These are phyloP conservation scores for Strix aluco DNA, from an alignment of 2,113 vertebrate species.

Conservation along the genomic window DNA sequence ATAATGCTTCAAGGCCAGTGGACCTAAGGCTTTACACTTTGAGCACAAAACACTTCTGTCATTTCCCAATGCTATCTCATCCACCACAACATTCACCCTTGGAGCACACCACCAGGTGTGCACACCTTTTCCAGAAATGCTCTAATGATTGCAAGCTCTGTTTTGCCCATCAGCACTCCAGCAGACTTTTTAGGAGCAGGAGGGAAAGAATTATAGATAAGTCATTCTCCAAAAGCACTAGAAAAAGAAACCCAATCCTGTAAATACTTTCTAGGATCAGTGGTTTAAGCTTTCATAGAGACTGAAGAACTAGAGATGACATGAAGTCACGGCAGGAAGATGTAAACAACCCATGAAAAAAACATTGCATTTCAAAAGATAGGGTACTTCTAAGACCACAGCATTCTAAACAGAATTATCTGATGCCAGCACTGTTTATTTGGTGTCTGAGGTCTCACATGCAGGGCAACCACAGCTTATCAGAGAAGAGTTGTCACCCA, in stretches of 20 bases:
- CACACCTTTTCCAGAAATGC: not conserved
- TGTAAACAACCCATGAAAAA: conserved; percentile 45
- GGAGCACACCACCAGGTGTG: not conserved
- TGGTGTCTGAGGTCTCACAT: conserved; percentile 61
- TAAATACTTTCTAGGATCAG: not conserved
- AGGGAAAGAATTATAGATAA: not conserved
- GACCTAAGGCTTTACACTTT: not conserved
- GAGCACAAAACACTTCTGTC: fast-evolving
- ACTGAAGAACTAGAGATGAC: not conserved
- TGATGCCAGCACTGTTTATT: conserved; percentile 66
- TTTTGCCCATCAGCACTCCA: not conserved
- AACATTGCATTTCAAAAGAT: conserved; percentile 61
- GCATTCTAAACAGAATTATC: conserved; percentile 63
- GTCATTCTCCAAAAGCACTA: not conserved
- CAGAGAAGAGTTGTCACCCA: conserved; percentile 48
- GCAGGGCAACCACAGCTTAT: conserved; percentile 59
- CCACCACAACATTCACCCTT: not conserved
- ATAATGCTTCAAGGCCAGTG: not conserved
- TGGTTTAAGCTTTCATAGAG: not conserved
- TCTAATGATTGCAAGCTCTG: not conserved
- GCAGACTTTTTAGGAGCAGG: not conserved
- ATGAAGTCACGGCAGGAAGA: conserved; percentile 16
- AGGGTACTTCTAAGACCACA: conserved; percentile 35
- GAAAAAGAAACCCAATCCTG: not conserved
- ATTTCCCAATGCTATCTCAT: not conserved